phyloP scores from a whole-genome alignment of 1,140 invertebrate species.

The Camponotus vicinus region DNA sequence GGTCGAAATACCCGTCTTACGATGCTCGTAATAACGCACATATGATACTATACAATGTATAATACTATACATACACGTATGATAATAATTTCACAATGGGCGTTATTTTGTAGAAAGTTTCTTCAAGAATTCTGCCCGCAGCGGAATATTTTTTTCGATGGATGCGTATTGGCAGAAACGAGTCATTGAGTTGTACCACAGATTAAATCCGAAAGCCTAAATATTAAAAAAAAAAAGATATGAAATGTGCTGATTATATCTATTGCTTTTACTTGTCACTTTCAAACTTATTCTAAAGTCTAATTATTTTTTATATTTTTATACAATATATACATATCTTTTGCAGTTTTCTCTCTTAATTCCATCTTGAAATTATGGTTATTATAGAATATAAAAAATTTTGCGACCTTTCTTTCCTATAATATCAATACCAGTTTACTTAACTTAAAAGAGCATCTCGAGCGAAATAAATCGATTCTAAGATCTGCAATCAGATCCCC shows the following conservation, averaged over 20 bases:
- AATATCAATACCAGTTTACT: neutral
- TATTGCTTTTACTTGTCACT: neutral
- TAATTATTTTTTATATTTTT: neutral
- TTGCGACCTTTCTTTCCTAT: neutral
- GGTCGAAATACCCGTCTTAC: constrained; percentile 1
- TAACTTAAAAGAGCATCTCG: neutral
- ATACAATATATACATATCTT: neutral
- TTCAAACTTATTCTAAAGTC: neutral
- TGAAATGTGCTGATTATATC: neutral
- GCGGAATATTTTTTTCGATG: neutral
- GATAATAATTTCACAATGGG: constrained; percentile 28
- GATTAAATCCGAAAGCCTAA: neutral
- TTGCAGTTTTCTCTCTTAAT: neutral
- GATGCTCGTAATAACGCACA: neutral
- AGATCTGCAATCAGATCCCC: neutral
- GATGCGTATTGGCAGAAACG: neutral
- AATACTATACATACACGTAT: neutral
- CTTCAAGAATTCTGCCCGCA: neutral
- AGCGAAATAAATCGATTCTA: constrained; percentile 13
- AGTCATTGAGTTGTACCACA: neutral
- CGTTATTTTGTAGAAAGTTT: constrained; percentile 35
- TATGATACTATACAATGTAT: no score
- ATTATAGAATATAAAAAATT: neutral
- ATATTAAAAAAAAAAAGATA: neutral
- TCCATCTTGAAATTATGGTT: neutral